phyloP scores from a whole-genome alignment of 2,113 vertebrate species.

The Thinocorus orbignyianus region DNA sequence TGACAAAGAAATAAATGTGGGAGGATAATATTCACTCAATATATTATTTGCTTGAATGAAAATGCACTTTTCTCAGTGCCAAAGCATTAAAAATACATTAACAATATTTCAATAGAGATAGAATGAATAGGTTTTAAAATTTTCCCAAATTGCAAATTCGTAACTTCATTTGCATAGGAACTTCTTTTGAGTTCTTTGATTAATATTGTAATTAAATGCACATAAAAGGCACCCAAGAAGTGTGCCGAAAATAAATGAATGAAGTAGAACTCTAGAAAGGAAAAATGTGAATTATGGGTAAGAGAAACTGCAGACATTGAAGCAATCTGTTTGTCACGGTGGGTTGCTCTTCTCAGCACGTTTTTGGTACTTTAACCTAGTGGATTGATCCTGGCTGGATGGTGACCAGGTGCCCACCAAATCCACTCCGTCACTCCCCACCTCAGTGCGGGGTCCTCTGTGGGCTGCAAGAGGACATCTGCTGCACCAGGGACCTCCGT shows the following conservation, averaged over 20 bases:
- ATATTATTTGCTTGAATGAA: background rate
- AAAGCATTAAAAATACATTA: slow-evolving; percentile 48
- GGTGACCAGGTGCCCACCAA: background rate
- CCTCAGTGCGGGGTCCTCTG: background rate
- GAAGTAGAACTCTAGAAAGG: background rate
- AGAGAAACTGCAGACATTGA: background rate
- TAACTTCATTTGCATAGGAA: slow-evolving; percentile 54
- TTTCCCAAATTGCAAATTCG: slow-evolving; percentile 18
- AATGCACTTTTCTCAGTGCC: slow-evolving; percentile 33
- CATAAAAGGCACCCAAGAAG: slow-evolving; percentile 57
- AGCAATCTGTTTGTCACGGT: background rate
- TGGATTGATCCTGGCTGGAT: background rate
- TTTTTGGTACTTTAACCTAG: background rate
- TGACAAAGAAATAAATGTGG: slow-evolving; percentile 46
- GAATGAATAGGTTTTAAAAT: slow-evolving; percentile 58
- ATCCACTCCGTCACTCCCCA: background rate
- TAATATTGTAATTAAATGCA: slow-evolving; percentile 67
- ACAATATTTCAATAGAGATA: slow-evolving; percentile 67
- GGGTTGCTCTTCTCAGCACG: background rate
- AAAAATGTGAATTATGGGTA: background rate
- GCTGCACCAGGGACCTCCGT: background rate
- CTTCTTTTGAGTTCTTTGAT: slow-evolving; percentile 63
- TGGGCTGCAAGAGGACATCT: background rate
- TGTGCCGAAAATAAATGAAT: slow-evolving; percentile 32
- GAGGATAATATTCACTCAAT: slow-evolving; percentile 43